Evolutionary conservation across 2,888 invertebrate species (phyloP).

Genomic region (Brenthis daphne): DNA sequence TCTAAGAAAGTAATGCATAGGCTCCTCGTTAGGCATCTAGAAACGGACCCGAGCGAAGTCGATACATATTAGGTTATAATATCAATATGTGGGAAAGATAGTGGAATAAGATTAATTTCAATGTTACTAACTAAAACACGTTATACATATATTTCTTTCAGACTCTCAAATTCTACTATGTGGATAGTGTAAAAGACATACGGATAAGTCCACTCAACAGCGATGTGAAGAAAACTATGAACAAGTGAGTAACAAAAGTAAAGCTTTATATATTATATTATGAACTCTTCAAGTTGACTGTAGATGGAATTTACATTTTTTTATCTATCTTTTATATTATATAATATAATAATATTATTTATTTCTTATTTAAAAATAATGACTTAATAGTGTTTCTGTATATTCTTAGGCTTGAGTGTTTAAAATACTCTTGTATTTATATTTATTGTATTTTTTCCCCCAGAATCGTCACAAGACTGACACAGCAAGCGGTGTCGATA

Average conservation of each 20-base stretch:
- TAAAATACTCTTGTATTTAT: neutral
- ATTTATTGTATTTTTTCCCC: conserved; percentile 18
- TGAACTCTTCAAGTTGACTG: too few species aligned
- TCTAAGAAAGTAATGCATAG: too few species aligned
- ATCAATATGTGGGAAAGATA: neutral
- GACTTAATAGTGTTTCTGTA: too few species aligned
- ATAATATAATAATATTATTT: too few species aligned
- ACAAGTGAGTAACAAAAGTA: conserved; percentile 60
- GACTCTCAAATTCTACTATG: conserved; percentile 84
- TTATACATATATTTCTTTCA: conserved; percentile 42
- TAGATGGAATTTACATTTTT: too few species aligned
- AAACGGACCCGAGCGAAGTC: too few species aligned
- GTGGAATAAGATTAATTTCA: neutral
- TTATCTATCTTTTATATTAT: too few species aligned
- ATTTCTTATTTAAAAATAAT: too few species aligned
- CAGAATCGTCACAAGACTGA: conserved; percentile 60
- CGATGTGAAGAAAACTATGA: conserved; percentile 85
- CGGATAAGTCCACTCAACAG: conserved; percentile 86
- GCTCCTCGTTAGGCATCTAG: too few species aligned
- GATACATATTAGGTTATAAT: neutral
- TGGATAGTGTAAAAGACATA: conserved; percentile 88
- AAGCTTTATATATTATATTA: too few species aligned
- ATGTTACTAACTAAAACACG: neutral
- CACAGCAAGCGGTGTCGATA: conserved; percentile 46
- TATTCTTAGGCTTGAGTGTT: too few species aligned